Base-by-base conservation (phyloP, 2,797 vertebrate genomes). In the Telmatherina bonti region DNA sequence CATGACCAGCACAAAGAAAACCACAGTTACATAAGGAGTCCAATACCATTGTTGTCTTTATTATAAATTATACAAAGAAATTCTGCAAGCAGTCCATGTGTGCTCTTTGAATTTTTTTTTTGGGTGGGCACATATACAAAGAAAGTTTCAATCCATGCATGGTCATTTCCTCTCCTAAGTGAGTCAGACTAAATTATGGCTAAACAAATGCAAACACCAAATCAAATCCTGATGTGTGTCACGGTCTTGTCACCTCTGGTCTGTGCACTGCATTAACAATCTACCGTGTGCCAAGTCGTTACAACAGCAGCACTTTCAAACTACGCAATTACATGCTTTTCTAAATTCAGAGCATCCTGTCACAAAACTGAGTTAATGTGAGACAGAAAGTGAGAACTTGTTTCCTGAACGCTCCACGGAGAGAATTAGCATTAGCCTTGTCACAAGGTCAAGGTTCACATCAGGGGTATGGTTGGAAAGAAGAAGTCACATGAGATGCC, bases 181-280 rank as follows among this genome's bases (percentile, higher is more conserved):
- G 74, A 89, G 79, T 88, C 85, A 88, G 89, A 90, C 84, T 90
- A 81, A 83, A 87, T 91, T 76, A 78, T 35, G 41, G 62, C 38
- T 69, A 85, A 58, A 86, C 57, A 83, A 83, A 81, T 45, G 57
- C 56, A 66, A 58, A 81, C 59, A 61, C 51, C 47, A 77, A 80
- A 86, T 86, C 16, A 84, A 70, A 85, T 64, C 70, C 76, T 67
- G 47, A 56, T 74, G 64, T 70, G 58, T 75, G 55, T 73, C 78
- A 79, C 63, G 70, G 66, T 70, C n/a, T 31, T 54, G 35, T 78
- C 74, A 78, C 63, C 72, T 82, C 59, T 75, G 76, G 55, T 67
- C 22, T 70, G 13, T n/a, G 57, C 61, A 55, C 70, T 52, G 33
- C 45, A 71, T 64, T 78, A 74, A 76, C 31, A 80, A 56, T 38